Evolutionary conservation across 2,888 invertebrate genomes (phyloP).

Genomic region (Drosophila buzzatii): DNA sequence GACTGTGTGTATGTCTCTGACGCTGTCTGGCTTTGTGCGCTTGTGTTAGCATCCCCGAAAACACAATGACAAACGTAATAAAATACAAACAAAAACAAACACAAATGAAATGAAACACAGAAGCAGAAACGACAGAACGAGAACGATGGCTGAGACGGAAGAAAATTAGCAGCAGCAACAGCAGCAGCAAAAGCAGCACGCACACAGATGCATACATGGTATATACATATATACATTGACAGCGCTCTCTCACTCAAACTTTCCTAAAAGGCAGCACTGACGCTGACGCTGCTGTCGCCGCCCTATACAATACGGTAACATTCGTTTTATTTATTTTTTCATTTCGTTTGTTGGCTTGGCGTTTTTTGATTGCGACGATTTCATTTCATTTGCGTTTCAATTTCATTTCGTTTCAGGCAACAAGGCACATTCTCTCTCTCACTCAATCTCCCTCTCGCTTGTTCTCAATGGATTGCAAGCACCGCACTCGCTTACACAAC

Average conservation of each 20-base stretch:
- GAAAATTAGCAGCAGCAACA: constrained; percentile 46
- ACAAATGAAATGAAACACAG: constrained; percentile 71
- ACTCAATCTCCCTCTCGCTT: constrained; percentile 13
- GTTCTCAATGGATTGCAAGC: constrained; percentile 14
- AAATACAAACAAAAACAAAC: constrained; percentile 68
- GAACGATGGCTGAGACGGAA: constrained; percentile 71
- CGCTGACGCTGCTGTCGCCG: constrained; percentile 44
- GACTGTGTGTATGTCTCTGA: constrained; percentile 28
- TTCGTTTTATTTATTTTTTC: constrained; percentile 80
- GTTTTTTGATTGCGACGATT: constrained; percentile 67
- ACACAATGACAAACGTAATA: constrained; percentile 79
- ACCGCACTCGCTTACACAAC: constrained; percentile 52
- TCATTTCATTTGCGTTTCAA: constrained; percentile 80
- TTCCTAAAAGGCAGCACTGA: constrained; percentile 12
- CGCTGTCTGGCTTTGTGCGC: constrained; percentile 24
- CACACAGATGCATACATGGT: constrained; percentile 23
- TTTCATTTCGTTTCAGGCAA: constrained; percentile 77
- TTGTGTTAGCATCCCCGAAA: constrained; percentile 72
- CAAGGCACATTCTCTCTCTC: constrained; percentile 31
- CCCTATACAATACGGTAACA: constrained; percentile 53
- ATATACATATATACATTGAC: constrained; percentile 27
- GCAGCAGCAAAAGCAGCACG: constrained; percentile 27
- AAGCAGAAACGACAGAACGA: constrained; percentile 67
- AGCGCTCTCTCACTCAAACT: constrained; percentile 55
- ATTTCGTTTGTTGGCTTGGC: constrained; percentile 74